Base-by-base conservation (phyloP, 2,113 vertebrate species). In the Acrocephalus arundinaceus region DNA sequence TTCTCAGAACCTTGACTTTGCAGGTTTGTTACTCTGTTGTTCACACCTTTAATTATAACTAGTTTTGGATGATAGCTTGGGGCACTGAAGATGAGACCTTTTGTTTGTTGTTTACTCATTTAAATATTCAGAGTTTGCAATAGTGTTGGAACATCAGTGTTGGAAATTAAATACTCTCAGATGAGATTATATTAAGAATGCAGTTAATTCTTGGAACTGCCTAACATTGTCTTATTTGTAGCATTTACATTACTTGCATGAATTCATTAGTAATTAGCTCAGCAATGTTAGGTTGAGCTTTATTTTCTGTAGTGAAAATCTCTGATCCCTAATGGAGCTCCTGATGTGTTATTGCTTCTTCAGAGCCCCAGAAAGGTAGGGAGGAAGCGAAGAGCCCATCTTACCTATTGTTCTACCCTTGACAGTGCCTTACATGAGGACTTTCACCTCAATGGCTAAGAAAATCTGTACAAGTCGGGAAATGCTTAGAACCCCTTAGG, bases 11-110 rank as follows among this genome's bases (percentile, higher is more conserved):
- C 96, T 97, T 97, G 91, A 97, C 96, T 98, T 97, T 96, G 93
- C 96, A 97, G 95, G 93, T 97, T 97, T 96, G 93, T 96, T 97
- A 96, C 83, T 97, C 96, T 81, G 95, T 96, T 97, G 80, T 98
- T 98, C 97, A 91, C 96, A 97, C 97, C 96, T 98, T 97, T 97
- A 98, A 98, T 97, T 97, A 97, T 97, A 97, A 93, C 82, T 86
- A 76, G 82, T 97, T 96, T 95, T 63, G 94, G 88, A 95, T 97
- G 93, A 93, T 98, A 94, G 85, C 93, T 97, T 74, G 94, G 88
- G 85, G 94, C 93, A 90, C 68, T 84, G 84, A 87, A 94, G 88
- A 97, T 82, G 68, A 97, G 93, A 94, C 93, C 91, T 97, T 96
- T 96, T 96, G 93, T 95, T 97, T 97, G 86, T 97, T 98, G 92